Evolutionary conservation across 1,140 invertebrate species (phyloP), one percentile per base, ranked within the genome.

Genomic region (Arion vulgaris): DNA sequence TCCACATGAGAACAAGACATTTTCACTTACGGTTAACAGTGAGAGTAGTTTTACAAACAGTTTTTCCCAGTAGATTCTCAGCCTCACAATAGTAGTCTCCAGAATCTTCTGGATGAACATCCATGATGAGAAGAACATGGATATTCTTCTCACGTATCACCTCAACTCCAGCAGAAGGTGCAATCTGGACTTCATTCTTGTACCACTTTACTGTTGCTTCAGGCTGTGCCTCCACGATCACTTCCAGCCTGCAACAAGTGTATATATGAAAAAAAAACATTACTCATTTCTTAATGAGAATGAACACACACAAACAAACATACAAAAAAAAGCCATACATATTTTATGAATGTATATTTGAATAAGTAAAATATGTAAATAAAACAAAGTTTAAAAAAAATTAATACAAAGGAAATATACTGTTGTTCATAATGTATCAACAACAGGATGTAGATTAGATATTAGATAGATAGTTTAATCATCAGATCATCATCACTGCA

Each of bases 71-170:
- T 34, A 91, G 84, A 84, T 93, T 93, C 45, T 88, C 87, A n/a
- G 89, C 89, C 66, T 89, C 87, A 84, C 90, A 88, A 15, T 89
- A 80, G 79, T 93, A 93, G 13, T 92, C 90, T 13, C 89, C 92
- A 72, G 86, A 84, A 85, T 93, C 91, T 76, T 91, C 89, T 7
- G 88, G 89, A 26, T 86, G 86, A 7, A 88, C 89, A 79, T 91
- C 88, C 15, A 88, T 82, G 53, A 92, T 91, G 41, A 89, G 79
- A 53, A 93, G 84, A 0, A 88, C 86, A 57, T 83, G 86, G 1
- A 85, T 85, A 28, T 86, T 89, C 13, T 88, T 74, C 11, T 92
- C 88, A 13, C 88, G 81, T 2, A 87, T 83, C 28, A 92, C 81
- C 79, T 88, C 84, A 13, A 90, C 85, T n/a, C 88, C 86, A 68